Evolutionary conservation across 2,113 vertebrate genomes (phyloP).

Genomic region (Nettapus auritus): DNA sequence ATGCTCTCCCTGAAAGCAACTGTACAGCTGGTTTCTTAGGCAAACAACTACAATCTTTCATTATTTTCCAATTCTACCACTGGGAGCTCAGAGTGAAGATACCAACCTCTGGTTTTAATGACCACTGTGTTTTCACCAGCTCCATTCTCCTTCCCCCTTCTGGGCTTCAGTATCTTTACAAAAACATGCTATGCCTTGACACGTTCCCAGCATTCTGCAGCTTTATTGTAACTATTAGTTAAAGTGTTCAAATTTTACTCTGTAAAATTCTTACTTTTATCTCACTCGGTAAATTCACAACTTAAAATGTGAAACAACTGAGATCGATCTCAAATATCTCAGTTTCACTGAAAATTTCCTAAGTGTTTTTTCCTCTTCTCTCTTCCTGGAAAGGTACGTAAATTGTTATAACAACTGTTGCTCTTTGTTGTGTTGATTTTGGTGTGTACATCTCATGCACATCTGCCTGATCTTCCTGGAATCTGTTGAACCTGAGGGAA

Average conservation of each 20-base stretch:
- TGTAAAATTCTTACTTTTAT: neutral
- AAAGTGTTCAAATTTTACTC: neutral
- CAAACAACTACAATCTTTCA: neutral
- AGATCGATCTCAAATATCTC: neutral
- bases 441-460: neutral
- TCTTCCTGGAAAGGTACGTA: neutral
- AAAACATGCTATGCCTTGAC: neutral
- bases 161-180: neutral
- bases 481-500: slow-evolving; percentile 5
- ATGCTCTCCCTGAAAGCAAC: neutral
- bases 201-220: neutral
- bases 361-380: neutral
- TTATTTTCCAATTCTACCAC: neutral
- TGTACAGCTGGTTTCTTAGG: neutral
- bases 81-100: neutral
- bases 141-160: neutral
- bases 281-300: neutral
- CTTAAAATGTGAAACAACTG: neutral
- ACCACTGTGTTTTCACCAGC: neutral
- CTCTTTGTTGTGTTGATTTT: neutral
- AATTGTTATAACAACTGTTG: neutral
- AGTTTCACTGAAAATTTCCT: neutral
- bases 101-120: neutral
- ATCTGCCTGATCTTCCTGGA: slow-evolving; percentile 38
- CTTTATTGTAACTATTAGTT: neutral